These are phyloP conservation scores for Lasioglossum pauxillum DNA, from an alignment of 2,888 invertebrate genomes.

Conservation along the genomic window DNA sequence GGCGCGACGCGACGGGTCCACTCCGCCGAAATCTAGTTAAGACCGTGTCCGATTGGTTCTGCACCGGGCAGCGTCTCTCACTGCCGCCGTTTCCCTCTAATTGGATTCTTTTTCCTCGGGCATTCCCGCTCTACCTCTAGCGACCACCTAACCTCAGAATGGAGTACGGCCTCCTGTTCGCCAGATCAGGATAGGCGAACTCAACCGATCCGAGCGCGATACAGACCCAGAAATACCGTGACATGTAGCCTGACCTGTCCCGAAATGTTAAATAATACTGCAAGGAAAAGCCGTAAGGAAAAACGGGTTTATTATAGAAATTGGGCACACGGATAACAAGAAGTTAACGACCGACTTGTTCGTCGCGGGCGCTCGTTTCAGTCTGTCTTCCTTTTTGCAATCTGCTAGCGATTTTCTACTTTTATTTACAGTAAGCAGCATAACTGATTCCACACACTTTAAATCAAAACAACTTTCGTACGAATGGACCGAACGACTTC, in stretches of 20 bases:
- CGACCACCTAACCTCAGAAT: conserved; percentile 7
- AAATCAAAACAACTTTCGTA: too few relatives aligned
- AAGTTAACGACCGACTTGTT: too few relatives aligned
- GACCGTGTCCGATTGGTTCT: conserved; percentile 76
- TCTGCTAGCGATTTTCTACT: too few relatives aligned
- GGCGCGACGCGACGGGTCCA: conserved; percentile 43
- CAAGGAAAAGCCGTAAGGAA: too few relatives aligned
- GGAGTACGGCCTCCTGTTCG: not conserved
- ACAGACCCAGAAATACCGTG: not conserved
- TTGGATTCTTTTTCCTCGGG: conserved; percentile 72
- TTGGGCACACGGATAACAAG: too few relatives aligned
- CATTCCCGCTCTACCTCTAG: conserved; percentile 25
- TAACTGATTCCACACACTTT: too few relatives aligned
- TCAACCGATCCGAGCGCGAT: not conserved
- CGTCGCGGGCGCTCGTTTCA: too few relatives aligned
- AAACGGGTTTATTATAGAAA: too few relatives aligned
- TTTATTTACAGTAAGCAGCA: too few relatives aligned
- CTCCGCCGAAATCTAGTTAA: conserved; percentile 74
- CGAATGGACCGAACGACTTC: too few relatives aligned
- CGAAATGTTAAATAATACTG: too few relatives aligned
- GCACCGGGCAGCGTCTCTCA: conserved; percentile 58
- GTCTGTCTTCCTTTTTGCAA: too few relatives aligned
- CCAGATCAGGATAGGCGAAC: conserved; percentile 5
- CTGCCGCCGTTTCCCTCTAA: conserved; percentile 70
- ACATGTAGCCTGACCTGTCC: not conserved